These are phyloP conservation scores for Etia nguti DNA, from an alignment of 2,113 vertebrate genomes.

Conservation along the genomic window DNA sequence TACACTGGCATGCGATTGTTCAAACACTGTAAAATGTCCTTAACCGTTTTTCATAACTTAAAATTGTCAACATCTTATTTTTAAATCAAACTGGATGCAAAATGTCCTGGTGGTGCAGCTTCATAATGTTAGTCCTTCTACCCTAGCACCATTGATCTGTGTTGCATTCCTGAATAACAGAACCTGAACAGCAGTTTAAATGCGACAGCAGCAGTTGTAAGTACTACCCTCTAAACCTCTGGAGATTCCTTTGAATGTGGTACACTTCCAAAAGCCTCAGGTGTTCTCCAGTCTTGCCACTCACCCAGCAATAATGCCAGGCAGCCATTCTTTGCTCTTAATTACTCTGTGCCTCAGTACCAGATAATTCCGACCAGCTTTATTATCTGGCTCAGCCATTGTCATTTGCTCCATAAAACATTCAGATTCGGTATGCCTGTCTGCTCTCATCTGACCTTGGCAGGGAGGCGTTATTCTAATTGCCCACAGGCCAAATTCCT, in stretches of 20 bases:
- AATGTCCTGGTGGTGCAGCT: neutral
- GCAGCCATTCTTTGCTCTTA: slow-evolving; percentile 31
- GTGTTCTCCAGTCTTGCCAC: slow-evolving; percentile 41
- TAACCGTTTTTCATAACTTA: neutral
- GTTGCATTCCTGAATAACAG: neutral
- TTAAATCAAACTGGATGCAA: neutral
- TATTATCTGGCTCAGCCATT: neutral
- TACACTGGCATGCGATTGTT: neutral
- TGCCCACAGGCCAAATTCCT: slow-evolving; percentile 13
- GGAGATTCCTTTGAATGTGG: slow-evolving; percentile 23
- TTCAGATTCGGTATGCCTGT: slow-evolving; percentile 8
- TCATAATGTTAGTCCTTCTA: neutral
- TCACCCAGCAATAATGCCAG: slow-evolving; percentile 47
- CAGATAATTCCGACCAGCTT: slow-evolving; percentile 35
- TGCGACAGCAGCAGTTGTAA: neutral
- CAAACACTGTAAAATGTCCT: neutral
- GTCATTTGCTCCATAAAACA: slow-evolving; percentile 36
- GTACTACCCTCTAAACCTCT: neutral
- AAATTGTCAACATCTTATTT: neutral
- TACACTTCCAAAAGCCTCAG: slow-evolving; percentile 47
- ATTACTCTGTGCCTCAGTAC: slow-evolving; percentile 45
- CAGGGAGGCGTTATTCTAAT: neutral
- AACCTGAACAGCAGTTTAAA: neutral
- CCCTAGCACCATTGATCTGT: neutral
- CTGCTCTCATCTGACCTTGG: neutral